phyloP scores from a whole-genome alignment of 1,140 invertebrate species.

The Condylostylus longicornis region DNA sequence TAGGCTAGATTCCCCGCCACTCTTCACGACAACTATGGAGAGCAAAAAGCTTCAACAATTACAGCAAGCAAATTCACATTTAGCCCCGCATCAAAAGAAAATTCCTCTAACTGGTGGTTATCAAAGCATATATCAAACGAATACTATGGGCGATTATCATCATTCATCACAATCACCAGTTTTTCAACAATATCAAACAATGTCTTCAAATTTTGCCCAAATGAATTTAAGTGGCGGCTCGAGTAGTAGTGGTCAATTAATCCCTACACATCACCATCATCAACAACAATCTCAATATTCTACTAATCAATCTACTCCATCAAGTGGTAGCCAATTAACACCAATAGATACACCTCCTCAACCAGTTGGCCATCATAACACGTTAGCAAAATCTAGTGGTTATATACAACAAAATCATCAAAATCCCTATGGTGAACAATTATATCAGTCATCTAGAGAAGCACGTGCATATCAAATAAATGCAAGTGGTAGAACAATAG shows the following conservation, averaged over 20 bases:
- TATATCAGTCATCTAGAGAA: conserved; percentile 28
- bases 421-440: conserved; percentile 19
- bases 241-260: conserved; percentile 10
- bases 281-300: conserved; percentile 21
- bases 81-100: conserved; percentile 32
- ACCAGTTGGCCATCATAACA: too few relatives aligned
- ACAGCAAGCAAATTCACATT: conserved; percentile 15
- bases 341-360: conserved; percentile 29
- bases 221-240: not conserved
- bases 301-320: conserved; percentile 21
- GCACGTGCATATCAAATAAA: conserved; percentile 29
- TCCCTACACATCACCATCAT: conserved; percentile 19
- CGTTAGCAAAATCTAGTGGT: not conserved
- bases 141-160: conserved; percentile 25
- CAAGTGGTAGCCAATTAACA: conserved; percentile 18
- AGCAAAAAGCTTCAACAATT: conserved; percentile 44
- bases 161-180: conserved; percentile 21
- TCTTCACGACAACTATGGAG: conserved; percentile 49
- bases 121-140: conserved; percentile 27
- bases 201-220: not conserved
- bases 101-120: conserved; percentile 30
- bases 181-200: conserved; percentile 11
- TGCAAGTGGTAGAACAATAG: conserved; percentile 32
- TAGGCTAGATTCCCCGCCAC: conserved; percentile 52
- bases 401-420: too few relatives aligned